Percentiles rank a stretch among this genome's conserved stretches.
Evolutionary conservation across 2,888 invertebrate species (phyloP).

Genomic region (Tenthredo mesomela): DNA sequence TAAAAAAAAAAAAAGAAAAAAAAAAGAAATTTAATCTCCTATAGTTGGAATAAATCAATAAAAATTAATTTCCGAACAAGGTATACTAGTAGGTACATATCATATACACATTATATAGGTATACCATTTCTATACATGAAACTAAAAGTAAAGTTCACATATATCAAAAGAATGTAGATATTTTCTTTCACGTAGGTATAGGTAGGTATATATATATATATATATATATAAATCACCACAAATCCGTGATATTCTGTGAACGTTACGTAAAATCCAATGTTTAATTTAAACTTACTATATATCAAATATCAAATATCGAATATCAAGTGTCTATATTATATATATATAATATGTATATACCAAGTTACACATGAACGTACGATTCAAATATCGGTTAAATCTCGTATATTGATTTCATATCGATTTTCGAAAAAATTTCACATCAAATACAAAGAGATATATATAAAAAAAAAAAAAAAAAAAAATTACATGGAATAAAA

Average conservation of each 20-base stretch:
- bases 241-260: neutral
- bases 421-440: neutral
- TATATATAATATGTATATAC: neutral
- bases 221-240: neutral
- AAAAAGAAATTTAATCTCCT: neutral
- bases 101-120: no score
- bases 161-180: neutral
- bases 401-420: no score
- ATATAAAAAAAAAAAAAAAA: neutral
- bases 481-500: neutral
- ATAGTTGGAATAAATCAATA: no score
- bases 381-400: no score
- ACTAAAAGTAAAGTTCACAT: neutral
- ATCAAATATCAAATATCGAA: constrained; percentile 20
- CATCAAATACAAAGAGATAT: neutral
- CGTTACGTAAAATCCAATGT: constrained; percentile 35
- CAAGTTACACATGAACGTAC: neutral
- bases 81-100: no score
- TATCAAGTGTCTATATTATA: neutral
- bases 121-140: neutral
- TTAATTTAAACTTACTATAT: constrained; percentile 6
- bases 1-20: no score
- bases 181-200: constrained; percentile 2
- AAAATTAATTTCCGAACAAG: no score
- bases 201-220: no score